These are phyloP conservation scores for Callocephalon fimbriatum DNA, from an alignment of 2,113 vertebrate genomes.

Conservation along the genomic window DNA sequence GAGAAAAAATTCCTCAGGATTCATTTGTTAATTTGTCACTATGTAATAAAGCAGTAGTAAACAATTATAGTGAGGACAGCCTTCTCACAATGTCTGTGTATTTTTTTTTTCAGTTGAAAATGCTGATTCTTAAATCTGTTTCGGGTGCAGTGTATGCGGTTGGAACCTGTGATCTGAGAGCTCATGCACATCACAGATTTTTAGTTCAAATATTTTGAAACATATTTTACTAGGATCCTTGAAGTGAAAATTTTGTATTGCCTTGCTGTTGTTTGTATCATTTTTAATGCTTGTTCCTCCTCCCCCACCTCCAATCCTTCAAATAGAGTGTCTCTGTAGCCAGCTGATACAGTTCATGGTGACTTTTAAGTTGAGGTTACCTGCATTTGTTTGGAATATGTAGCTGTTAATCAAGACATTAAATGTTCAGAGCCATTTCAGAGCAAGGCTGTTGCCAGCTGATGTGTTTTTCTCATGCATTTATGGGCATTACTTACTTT, in stretches of 20 bases:
- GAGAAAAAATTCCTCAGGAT: accelerated
- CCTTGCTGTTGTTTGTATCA: not conserved
- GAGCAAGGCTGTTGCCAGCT: not conserved
- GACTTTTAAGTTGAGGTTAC: not conserved
- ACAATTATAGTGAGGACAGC: not conserved
- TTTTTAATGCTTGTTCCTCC: not conserved
- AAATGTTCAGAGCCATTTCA: not conserved
- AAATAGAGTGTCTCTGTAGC: not conserved
- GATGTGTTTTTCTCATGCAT: not conserved
- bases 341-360: not conserved
- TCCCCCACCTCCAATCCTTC: not conserved
- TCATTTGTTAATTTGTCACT: not conserved
- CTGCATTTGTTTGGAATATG: not conserved
- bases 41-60: not conserved
- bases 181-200: not conserved
- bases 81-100: not conserved
- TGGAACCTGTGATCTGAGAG: not conserved
- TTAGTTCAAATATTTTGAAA: not conserved
- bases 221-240: not conserved
- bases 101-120: not conserved
- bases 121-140: not conserved
- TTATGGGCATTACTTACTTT: not conserved
- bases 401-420: not conserved
- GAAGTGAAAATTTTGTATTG: not conserved
- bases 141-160: not conserved